Evolutionary conservation across 1,140 invertebrate species (phyloP), one percentile per base, ranked within the genome.

Genomic region (Eurosta solidaginis): DNA sequence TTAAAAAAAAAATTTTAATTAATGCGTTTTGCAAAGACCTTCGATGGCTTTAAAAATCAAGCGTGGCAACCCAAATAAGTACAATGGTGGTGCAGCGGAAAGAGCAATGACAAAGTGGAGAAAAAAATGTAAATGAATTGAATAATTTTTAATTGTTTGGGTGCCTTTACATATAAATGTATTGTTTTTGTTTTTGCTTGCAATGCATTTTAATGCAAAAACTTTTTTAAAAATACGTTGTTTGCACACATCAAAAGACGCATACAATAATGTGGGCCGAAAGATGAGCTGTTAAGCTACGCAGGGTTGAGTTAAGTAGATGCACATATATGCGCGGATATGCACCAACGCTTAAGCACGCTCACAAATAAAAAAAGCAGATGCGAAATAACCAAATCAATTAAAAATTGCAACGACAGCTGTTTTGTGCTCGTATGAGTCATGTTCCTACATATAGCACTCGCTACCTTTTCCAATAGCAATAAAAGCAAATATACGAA

Each of bases 111-210:
- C 33, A 68, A 40, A 68, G n/a, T 40, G 59, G n/a, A n/a, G 6
- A 68, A 68, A 68, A 68, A 40, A 12, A 22, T 47, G 14, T 33
- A 68, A 68, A 68, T 68, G 33, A 68, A 2, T 68, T 68, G 59
- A 17, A 68, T 68, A 20, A 40, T 29, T 36, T 59, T 33, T 59
- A 17, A n/a, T 27, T 17, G 6, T 27, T 10, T 36, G 6, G 29
- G 17, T 33, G 54, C 22, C n/a, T 3, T 33, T 17, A 12, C 22
- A 54, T 54, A 27, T 54, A 25, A 20, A 20, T 50, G n/a, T 20
- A 12, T 5, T 54, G 12, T 33, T 40, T 42, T 68, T 52, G 22
- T 52, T 22, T 52, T 25, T 22, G 33, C 59, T 40, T 68, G 40
- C 12, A 68, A 68, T 68, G 40, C 12, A 68, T 68, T 68, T 10